Conservation (phyloP, 2,888 invertebrate genomes). For the Chrysodeixis includens region DNA sequence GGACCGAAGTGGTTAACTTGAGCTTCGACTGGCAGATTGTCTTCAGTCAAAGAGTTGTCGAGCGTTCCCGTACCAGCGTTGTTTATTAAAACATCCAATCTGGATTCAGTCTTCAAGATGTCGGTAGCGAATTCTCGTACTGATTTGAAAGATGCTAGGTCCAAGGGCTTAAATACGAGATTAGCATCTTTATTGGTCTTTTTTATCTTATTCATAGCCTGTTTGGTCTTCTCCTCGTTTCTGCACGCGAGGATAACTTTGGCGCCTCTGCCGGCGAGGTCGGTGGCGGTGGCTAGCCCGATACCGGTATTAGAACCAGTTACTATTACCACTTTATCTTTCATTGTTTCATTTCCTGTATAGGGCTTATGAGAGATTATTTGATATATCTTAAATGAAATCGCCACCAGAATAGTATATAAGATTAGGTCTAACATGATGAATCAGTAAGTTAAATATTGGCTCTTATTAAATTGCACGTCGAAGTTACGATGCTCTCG, state of each 20-base stretch:
- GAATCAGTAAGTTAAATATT: neutral
- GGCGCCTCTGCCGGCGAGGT: constrained; percentile 83
- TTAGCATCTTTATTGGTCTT: constrained; percentile 91
- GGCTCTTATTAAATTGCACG: neutral
- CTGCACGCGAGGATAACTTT: constrained; percentile 88
- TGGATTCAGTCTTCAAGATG: constrained; percentile 91
- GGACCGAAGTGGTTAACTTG: constrained; percentile 97
- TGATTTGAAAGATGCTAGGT: constrained; percentile 92
- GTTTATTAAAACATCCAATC: constrained; percentile 94
- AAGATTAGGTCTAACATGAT: neutral
- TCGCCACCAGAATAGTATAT: constrained; percentile 12
- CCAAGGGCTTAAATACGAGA: constrained; percentile 91
- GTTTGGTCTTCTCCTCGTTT: constrained; percentile 68
- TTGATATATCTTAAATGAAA: constrained; percentile 53
- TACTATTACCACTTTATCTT: constrained; percentile 72
- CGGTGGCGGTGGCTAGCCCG: constrained; percentile 72
- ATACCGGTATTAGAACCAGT: constrained; percentile 76
- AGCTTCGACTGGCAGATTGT: constrained; percentile 95
- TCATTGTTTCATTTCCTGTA: constrained; percentile 53
- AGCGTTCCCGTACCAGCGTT: constrained; percentile 94
- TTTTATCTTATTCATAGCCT: constrained; percentile 89
- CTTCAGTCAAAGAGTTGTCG: constrained; percentile 91
- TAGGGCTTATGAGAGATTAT: constrained; percentile 50
- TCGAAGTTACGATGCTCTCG: neutral
- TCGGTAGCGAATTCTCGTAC: constrained; percentile 93